These are phyloP conservation scores for Drosophila aldrichi DNA, from an alignment of 2,888 invertebrate genomes.

Conservation along the genomic window DNA sequence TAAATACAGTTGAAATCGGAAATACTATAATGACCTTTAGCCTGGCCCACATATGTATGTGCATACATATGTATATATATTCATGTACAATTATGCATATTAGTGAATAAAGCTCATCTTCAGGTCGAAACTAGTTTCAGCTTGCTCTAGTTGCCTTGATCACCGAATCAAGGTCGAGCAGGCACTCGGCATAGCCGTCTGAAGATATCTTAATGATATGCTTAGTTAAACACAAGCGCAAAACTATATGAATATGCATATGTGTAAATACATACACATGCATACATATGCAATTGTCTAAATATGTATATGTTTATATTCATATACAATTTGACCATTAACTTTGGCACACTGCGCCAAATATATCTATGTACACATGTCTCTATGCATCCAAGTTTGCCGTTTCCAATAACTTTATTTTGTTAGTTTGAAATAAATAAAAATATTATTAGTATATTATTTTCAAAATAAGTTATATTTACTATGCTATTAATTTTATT, in stretches of 20 bases:
- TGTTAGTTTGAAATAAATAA: not conserved
- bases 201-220: conserved; percentile 21
- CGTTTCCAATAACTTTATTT: not conserved
- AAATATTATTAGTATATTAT: too few relatives aligned
- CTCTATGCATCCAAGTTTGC: not conserved
- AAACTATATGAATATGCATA: not conserved
- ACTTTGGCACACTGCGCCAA: not conserved
- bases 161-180: conserved; percentile 40
- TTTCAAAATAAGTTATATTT: not conserved
- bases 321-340: not conserved
- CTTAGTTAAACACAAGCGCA: conserved; percentile 6
- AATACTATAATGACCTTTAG: conserved; percentile 1
- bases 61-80: not conserved
- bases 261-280: not conserved
- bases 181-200: conserved; percentile 13
- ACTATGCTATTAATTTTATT: not conserved
- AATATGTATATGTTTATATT: too few relatives aligned
- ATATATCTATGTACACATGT: not conserved
- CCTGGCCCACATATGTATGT: not conserved
- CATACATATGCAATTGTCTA: not conserved
- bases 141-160: conserved; percentile 24
- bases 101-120: conserved; percentile 13
- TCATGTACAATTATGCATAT: not conserved
- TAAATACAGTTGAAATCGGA: not conserved
- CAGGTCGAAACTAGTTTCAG: conserved; percentile 29